Evolutionary conservation across 2,113 vertebrate genomes (phyloP), one percentile per base, ranked within the genome.

Genomic region (Zosterops japonicus): DNA sequence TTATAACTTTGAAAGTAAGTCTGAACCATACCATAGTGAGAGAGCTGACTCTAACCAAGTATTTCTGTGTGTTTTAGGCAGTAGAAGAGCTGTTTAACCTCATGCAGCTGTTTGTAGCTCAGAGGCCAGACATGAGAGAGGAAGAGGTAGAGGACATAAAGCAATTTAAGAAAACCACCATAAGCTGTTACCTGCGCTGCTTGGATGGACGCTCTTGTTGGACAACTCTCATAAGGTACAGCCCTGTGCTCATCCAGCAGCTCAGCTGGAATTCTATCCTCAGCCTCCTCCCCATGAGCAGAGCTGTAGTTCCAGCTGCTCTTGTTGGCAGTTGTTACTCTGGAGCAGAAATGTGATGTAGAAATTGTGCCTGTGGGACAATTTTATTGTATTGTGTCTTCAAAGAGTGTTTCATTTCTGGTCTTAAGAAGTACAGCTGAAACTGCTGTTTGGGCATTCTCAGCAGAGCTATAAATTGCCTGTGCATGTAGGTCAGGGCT

Each of bases 111-210:
- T 99, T 99, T 64, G 99, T 99, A 98, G 99, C 99, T 77, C 99
- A 99, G 98, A 98, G 99, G 46, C 97, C 98, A 72, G 99, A 99
- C 96, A 99, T 99, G 99, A 98, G 99, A 91, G 99, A 99, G 72
- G 99, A 99, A 63, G 99, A 99, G 91, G 91, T 99, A 93, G 99
- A 99, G 95, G 99, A 99, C 87, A 97, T 99, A 70, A 99, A 99
- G 74, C 99, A 99, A 97, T 99, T 99, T 89, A 99, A 99, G 98
- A 99, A 99, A 97, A 99, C 99, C 80, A 99, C 99, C 91, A 99
- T 99, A 97, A 99, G 98, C 98, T 99, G 99, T 97, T 99, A 99
- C 95, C 98, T 99, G 93, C 99, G 99, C 96, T 99, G 99, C 96
- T 98, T 99, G 98, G 99, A 99, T 20, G 99, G 99, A 18, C 99